Base-by-base conservation (phyloP, 2,113 vertebrate genomes). In the Cepphus grylle region DNA sequence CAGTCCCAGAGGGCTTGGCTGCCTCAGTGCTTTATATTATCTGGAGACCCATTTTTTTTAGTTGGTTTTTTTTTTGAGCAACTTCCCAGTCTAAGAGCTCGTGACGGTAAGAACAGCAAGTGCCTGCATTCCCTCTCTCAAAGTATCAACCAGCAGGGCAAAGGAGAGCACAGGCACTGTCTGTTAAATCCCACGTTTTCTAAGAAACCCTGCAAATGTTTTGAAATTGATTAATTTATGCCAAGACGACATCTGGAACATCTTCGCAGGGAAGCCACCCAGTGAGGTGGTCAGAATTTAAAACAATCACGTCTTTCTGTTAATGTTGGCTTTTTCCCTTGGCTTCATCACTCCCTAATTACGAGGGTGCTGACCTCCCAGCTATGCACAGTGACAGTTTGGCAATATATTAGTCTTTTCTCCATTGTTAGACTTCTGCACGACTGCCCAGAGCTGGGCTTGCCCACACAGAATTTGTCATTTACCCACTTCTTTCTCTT, bases 161-260 rank as follows among this genome's bases (percentile, higher is more conserved):
- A 72, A 74, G 38, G 8, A 53, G 29, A 67, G 58, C 53, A 38
- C 9, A 93, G 8, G 30, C 22, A 47, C 49, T 45, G 83, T 34
- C 92, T 90, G 81, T 34, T 81, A 50, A 82, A 87, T 11, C 89
- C 83, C 62, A 11, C 27, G 52, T 90, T 95, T 95, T 89, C 83
- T 52, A 91, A 94, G 86, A 91, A 96, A 78, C 49, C 42, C 63
- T 45, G 63, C 83, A 93, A 86, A 95, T 88, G 94, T 88, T 95
- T 95, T 77, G 79, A 91, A 94, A 92, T 65, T 25, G 80, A 93
- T 97, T 85, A 69, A 96, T 96, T 96, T 93, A 95, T 91, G 90
- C 92, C 92, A 94, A 94, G 82, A 94, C 27, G 5, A 95, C 95
- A 97, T 96, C 97, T 97, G 97, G 96, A 96, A 97, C 93, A 96